Base-by-base conservation (phyloP, 2,888 invertebrate genomes). In the Brachyptera putata region DNA sequence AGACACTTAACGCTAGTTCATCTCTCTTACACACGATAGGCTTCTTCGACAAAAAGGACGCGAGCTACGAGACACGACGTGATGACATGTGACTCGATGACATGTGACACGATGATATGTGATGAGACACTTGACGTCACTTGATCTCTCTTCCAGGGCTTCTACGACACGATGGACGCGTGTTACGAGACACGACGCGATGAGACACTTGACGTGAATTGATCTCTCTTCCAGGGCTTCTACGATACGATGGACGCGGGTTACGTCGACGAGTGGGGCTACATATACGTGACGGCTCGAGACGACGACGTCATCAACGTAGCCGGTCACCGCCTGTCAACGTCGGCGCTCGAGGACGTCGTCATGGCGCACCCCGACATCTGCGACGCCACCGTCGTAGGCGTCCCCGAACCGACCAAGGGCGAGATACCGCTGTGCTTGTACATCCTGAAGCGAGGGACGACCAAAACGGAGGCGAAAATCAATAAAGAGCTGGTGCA, bases 201-300 rank as follows among this genome's bases (percentile, higher is more conserved):
- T n/a, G n/a, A n/a, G n/a, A n/a, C n/a, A n/a, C n/a, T n/a, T n/a
- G n/a, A n/a, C n/a, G n/a, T n/a, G n/a, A n/a, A n/a, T n/a, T n/a
- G n/a, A n/a, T 11, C 39, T 18, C 34, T 55, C 59, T 63, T 65
- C 11, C 69, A 91, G 91, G 91, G 91, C 2, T 92, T 84, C 74
- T 93, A 96, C 71, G 95, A 95, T 70, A 95, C 95, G 0, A 95
- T 95, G 89, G 96, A 96, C 72, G 93, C 93, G 0, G 96, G 95
- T 0, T 91, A 88, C 74, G 81, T 84, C 60, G 92, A 93, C 70
- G 83, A 86, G 57, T 84, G 86, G 66, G 93, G 93, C 0, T 90
- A 90, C 58, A 81, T 96, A 1, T 92, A 87, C 75, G 92, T 96
- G 13, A 91, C 93, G 56, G 90, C 95, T 0, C 80, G 96, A 30